Evolutionary conservation across 2,113 vertebrate genomes (phyloP), one percentile per base, ranked within the genome.

Genomic region (Sinosuthora webbiana): DNA sequence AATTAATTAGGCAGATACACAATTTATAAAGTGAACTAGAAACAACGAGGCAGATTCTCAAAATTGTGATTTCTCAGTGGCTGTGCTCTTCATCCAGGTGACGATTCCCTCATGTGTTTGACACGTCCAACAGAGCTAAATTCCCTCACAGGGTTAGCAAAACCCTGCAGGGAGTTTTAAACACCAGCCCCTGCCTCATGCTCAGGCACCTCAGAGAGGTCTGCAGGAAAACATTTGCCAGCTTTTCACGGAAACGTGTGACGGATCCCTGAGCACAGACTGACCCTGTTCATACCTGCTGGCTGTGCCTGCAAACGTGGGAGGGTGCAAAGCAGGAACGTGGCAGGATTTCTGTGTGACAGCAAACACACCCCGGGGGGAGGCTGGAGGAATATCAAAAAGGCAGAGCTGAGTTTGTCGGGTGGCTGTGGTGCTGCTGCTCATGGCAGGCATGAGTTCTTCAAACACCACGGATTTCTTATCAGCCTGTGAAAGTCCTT

Each of bases 201-300:
- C 75, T 89, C 10, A 19, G 64, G 52, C 67, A 47, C 45, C 44
- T 83, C 1, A 27, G 87, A 12, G 50, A 37, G 49, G 41, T 82
- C 64, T 91, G 79, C 13, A 56, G 89, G 56, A 70, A 73, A 59
- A 52, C 37, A 13, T 69, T 68, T 75, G 49, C 74, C 87, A 85
- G 63, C 35, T 80, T 68, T 33, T 31, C 37, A 4, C 8, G 63
- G 83, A 60, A 84, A 63, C 13, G 49, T 74, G 84, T 71, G 64
- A 89, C 70, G 50, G 73, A 81, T 67, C 15, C 1, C 4, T 37
- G 74, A 45, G 44, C 65, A 44, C 70, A 33, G 22, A 21, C 20
- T 88, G 93, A 56, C 67, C 71, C 86, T 89, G 55, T 35, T 63
- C 27, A 13, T 71, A 59, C 89, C 80, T 88, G 33, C 80, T 70